These are phyloP conservation scores for Argyresthia albistria DNA, from an alignment of 2,888 invertebrate genomes.

Conservation along the genomic window DNA sequence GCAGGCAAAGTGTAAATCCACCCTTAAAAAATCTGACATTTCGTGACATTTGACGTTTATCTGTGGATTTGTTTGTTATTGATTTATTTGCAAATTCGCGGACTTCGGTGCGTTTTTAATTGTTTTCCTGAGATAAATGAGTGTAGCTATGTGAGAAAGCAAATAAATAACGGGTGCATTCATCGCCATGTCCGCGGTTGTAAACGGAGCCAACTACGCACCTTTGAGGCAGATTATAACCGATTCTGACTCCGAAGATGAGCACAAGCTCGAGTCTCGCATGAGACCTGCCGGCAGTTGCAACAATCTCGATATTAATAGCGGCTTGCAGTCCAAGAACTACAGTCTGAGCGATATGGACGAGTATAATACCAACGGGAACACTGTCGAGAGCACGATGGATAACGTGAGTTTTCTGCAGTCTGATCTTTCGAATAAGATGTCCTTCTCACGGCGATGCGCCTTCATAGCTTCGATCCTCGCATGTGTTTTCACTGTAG, in stretches of 20 bases:
- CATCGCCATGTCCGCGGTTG: conserved; percentile 54
- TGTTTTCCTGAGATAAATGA: not conserved
- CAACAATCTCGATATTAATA: conserved; percentile 58
- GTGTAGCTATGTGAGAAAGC: not conserved
- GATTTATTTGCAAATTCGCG: too few relatives aligned
- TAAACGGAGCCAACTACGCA: conserved; percentile 74
- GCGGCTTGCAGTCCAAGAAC: conserved; percentile 55
- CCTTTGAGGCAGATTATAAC: conserved; percentile 84
- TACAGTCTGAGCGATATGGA: conserved; percentile 62
- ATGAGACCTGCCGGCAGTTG: conserved; percentile 46
- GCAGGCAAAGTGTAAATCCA: too few relatives aligned
- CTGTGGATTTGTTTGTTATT: too few relatives aligned
- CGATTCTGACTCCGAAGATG: conserved; percentile 85
- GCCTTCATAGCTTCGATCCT: conserved; percentile 81
- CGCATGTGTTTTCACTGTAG: conserved; percentile 78
- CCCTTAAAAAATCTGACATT: too few relatives aligned
- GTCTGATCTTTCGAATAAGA: conserved; percentile 63
- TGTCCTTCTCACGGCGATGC: conserved; percentile 78
- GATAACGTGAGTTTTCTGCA: conserved; percentile 64
- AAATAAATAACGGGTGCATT: not conserved
- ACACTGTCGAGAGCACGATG: conserved; percentile 61
- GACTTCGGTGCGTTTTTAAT: not conserved
- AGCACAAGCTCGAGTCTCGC: conserved; percentile 51
- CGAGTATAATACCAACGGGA: conserved; percentile 56
- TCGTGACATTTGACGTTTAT: too few relatives aligned